Base-by-base conservation (phyloP, 2,113 vertebrate genomes). In the Opisthocomus hoazin region DNA sequence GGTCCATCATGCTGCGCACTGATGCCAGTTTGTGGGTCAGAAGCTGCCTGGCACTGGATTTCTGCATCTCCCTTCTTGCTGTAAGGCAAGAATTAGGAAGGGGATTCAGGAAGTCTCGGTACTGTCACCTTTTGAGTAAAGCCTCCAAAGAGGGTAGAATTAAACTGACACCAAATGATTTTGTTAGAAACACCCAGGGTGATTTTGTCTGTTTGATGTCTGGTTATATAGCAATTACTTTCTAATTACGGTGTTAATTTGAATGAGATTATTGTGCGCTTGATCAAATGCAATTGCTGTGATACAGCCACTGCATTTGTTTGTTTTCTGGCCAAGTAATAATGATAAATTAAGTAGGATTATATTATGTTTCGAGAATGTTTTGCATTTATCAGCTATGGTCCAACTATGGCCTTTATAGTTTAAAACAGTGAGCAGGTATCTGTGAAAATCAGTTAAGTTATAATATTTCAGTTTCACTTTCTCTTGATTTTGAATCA, bases 151-250 rank as follows among this genome's bases (percentile, higher is more conserved):
- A 41, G 36, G 76, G 32, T 34, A 39, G 50, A 76, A 61, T 82
- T 92, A 65, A 82, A 82, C 50, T 69, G 92, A 95, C 91, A 94
- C 37, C 4, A 4, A 87, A 41, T 41, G 53, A 84, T 81, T 88
- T 79, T 74, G 76, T 53, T 92, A 68, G 80, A 94, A 94, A 90
- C 86, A 96, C 86, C 88, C 80, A 90, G 73, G 90, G 73, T 94
- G 86, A 89, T 93, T 87, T 90, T 92, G 51, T 57, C 89, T 95
- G 65, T 96, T 96, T 97, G 89, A 97, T 96, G 92, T 95, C 80
- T 97, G 87, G 85, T 94, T 94, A 91, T 19, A 79, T 48, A 84
- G 84, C 74, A 83, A 75, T 94, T 96, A 46, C 95, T 92, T 94
- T 91, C 87, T 91, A 92, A 83, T 95, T 93, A 70, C 21, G 37